These are phyloP conservation scores for Pantelozetes paolii DNA, from an alignment of 2,888 invertebrate genomes.

Conservation along the genomic window DNA sequence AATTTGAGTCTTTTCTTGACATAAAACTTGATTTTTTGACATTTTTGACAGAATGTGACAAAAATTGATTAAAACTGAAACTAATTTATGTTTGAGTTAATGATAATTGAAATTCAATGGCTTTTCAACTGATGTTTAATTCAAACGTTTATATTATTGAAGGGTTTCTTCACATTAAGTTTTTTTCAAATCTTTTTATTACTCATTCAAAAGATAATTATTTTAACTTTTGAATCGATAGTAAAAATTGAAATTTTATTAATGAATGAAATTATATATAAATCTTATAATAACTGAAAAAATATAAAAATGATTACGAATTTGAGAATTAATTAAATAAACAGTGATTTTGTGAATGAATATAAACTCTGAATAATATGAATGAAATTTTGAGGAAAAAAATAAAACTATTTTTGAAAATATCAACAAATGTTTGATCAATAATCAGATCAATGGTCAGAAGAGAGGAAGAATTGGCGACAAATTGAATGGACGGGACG, in stretches of 20 bases:
- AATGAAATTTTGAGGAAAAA: background rate
- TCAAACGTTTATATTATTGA: background rate
- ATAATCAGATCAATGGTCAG: background rate
- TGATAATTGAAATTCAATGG: constrained; percentile 6
- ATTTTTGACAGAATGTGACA: background rate
- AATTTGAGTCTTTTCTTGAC: no score
- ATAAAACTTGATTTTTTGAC: no score
- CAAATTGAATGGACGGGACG: constrained; percentile 16
- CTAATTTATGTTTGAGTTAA: constrained; percentile 4
- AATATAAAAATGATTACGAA: no score
- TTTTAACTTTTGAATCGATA: background rate
- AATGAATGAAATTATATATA: background rate
- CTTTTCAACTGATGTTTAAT: background rate
- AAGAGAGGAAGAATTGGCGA: constrained; percentile 1
- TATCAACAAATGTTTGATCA: background rate
- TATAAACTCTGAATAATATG: background rate
- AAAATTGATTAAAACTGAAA: background rate
- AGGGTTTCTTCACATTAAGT: background rate
- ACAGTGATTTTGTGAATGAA: background rate
- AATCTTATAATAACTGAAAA: no score
- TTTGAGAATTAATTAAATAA: background rate
- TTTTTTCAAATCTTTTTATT: background rate
- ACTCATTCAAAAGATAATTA: constrained; percentile 6
- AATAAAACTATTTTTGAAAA: background rate
- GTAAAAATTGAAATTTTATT: background rate